Evolutionary conservation across 2,113 vertebrate species (phyloP).

Genomic region (Dicerorhinus sumatrensis): DNA sequence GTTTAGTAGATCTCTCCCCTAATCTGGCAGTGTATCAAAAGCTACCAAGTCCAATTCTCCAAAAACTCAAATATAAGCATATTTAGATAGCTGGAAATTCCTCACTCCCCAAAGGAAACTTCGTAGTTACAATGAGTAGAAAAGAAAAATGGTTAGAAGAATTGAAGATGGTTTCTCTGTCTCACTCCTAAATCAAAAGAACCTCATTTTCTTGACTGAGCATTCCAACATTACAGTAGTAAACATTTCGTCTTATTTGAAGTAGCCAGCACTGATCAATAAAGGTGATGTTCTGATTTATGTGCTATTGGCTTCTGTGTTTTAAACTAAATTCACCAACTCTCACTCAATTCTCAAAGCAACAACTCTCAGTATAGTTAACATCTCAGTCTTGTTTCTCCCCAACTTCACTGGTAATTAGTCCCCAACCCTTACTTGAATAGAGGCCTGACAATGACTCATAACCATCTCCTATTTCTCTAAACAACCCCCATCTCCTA

Average conservation of each 20-base stretch:
- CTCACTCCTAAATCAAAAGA: neutral
- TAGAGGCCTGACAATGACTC: slow-evolving; percentile 5
- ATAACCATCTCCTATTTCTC: slow-evolving; percentile 3
- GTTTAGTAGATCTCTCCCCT: neutral
- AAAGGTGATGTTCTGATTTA: neutral
- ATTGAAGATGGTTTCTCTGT: neutral
- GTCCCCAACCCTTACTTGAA: neutral
- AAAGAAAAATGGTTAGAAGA: neutral
- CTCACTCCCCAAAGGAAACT: neutral
- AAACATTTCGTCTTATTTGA: neutral
- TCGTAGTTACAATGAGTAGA: neutral
- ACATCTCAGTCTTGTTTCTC: neutral
- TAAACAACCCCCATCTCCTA: neutral
- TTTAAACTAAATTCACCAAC: neutral
- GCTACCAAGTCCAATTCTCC: neutral
- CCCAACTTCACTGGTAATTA: neutral
- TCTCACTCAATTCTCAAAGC: neutral
- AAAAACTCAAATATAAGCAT: neutral
- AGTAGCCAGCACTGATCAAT: neutral
- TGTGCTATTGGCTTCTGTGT: neutral
- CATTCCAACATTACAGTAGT: neutral
- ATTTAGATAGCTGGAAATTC: neutral
- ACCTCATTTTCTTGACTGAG: neutral
- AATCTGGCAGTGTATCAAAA: neutral
- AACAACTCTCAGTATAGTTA: neutral